Base-by-base conservation (phyloP, 2,888 invertebrate genomes). In the Laothoe populi region DNA sequence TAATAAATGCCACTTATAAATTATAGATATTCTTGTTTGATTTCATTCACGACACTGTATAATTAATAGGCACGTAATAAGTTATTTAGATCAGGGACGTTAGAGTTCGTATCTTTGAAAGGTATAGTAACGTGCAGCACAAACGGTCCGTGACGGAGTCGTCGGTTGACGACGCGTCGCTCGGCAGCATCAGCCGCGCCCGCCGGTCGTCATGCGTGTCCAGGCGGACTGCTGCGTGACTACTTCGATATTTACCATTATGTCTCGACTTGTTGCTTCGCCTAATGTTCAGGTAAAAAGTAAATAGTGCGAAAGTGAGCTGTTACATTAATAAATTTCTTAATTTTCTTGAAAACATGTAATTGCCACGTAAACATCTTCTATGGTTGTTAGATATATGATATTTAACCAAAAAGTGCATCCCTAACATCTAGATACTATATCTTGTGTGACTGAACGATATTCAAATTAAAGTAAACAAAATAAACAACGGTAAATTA, bases 171-270 rank as follows among this genome's bases (percentile, higher is more conserved):
- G 65, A 61, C 63, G 35, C 35, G 35, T 38, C 38, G 60, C 46
- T 53, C 19, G 35, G 24, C 53, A 59, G 45, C 58, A 46, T 46
- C 59, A 61, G 62, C 61, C 60, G 65, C 67, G 62, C 67, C 62
- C 63, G 61, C 63, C 40, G 63, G 60, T 58, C 46, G 61, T 53
- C 59, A 59, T 61, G 57, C 70, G 67, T 69, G 62, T 60, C 63
- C 66, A 59, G 66, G 64, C 70, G 70, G 44, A 64, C 3, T 4
- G 23, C 10, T 35, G 35, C 53, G 53, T 53, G 53, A 53, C 35
- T 53, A 19, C 53, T 53, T 5, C 4, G 31, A 35, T n/a, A 19
- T 53, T 19, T 19, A 53, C 11, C 10, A 31, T 26, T 8, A 16
- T 7, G 46, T 23, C 46, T 46, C 19, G 8, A 53, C 53, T 35